phyloP scores from a whole-genome alignment of 2,797 vertebrate species.

The Psittacula echo region DNA sequence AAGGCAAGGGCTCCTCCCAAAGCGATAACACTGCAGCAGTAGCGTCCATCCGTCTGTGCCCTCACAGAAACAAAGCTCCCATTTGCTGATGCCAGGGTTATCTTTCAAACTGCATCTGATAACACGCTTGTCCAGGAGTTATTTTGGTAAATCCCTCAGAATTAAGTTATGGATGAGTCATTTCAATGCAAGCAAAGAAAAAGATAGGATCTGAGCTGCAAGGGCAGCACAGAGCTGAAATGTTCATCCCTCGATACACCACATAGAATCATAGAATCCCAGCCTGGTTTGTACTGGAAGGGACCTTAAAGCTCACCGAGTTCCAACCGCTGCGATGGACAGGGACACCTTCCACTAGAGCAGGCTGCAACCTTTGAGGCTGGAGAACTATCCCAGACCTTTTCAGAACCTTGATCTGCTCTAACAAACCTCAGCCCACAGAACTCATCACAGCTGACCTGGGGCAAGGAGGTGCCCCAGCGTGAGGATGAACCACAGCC shows the following conservation, averaged over 20 bases:
- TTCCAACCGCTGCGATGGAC: background rate
- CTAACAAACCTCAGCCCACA: background rate
- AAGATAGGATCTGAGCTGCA: background rate
- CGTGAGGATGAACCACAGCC: background rate
- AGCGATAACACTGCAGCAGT: background rate
- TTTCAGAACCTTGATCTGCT: background rate
- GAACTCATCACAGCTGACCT: background rate
- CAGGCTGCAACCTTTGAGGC: background rate
- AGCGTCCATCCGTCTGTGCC: background rate
- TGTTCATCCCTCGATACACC: background rate
- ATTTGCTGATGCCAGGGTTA: background rate
- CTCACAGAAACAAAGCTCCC: background rate
- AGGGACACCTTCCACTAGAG: background rate
- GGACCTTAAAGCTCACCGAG: background rate
- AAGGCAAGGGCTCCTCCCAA: background rate
- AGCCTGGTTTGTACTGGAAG: background rate
- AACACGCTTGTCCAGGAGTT: background rate
- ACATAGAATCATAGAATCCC: background rate
- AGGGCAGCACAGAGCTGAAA: background rate
- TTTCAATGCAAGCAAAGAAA: background rate
- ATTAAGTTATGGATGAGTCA: background rate
- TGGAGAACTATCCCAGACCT: background rate
- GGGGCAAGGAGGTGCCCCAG: background rate
- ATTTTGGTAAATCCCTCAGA: background rate
- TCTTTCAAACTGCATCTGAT: background rate